These are phyloP conservation scores for Pogonus chalceus DNA, from an alignment of 1,140 invertebrate genomes.

Conservation along the genomic window DNA sequence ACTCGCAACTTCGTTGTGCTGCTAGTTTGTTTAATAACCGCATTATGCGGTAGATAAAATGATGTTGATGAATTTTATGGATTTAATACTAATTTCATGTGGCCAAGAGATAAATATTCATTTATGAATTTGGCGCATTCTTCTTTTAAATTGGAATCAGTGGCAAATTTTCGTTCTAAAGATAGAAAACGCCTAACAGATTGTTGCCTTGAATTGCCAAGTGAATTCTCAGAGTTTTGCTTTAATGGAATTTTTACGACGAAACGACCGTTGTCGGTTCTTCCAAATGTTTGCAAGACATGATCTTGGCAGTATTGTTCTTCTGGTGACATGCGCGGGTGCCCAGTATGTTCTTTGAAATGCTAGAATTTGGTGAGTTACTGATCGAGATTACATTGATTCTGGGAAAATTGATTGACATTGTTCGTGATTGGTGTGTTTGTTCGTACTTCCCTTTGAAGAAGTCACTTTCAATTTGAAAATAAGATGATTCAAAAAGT, in stretches of 20 bases:
- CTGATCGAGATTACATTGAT: no score
- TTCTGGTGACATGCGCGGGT: slow-evolving; percentile 12
- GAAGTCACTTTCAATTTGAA: no score
- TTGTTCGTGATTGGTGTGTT: no score
- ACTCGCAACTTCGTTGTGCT: slow-evolving; percentile 18
- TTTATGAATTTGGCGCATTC: neutral
- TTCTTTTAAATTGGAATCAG: neutral
- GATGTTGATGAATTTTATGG: neutral
- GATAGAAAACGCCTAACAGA: neutral
- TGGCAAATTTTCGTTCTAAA: neutral
- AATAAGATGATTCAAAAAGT: no score
- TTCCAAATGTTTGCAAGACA: slow-evolving; percentile 3
- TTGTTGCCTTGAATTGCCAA: neutral
- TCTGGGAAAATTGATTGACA: no score
- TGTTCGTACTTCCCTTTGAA: no score
- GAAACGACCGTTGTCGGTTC: slow-evolving; percentile 14
- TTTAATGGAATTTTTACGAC: slow-evolving; percentile 16
- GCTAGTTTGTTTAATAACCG: slow-evolving; percentile 15
- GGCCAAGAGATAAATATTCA: neutral
- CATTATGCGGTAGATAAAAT: slow-evolving; percentile 18
- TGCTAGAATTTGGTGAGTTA: slow-evolving; percentile 20
- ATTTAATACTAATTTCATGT: neutral
- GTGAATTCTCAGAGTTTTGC: neutral
- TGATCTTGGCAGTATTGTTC: slow-evolving; percentile 20
- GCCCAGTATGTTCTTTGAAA: slow-evolving; percentile 14